Evolutionary conservation across 2,797 vertebrate genomes (phyloP).

Genomic region (Sylvilagus floridanus): DNA sequence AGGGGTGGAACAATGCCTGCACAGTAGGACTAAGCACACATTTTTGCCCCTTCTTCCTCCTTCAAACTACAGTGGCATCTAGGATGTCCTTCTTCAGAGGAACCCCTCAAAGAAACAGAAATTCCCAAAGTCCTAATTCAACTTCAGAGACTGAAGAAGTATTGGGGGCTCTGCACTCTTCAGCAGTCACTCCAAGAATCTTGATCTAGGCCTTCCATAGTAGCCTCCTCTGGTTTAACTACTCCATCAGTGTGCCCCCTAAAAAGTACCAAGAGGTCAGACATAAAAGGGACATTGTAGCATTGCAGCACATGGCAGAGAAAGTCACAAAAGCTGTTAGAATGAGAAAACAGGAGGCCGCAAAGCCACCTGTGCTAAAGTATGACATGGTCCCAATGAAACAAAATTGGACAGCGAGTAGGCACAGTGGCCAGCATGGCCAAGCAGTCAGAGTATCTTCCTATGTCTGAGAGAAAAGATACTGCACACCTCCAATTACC

Average conservation of each 20-base stretch:
- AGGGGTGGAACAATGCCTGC: neutral
- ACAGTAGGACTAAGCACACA: neutral
- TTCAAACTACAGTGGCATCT: neutral
- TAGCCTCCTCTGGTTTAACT: neutral
- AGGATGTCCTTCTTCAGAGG: neutral
- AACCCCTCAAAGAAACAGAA: neutral
- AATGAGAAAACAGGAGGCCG: neutral
- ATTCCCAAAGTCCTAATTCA: neutral
- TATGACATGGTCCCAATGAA: neutral
- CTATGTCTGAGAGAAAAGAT: neutral
- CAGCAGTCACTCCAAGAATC: neutral
- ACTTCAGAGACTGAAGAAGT: neutral
- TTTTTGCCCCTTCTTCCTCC: neutral
- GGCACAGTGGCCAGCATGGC: neutral
- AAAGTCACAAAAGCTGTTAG: neutral
- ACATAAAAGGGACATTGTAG: too few species aligned
- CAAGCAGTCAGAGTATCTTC: neutral
- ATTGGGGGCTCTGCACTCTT: neutral
- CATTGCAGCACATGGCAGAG: neutral
- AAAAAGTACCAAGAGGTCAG: neutral
- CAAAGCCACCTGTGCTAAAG: neutral
- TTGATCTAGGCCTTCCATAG: neutral
- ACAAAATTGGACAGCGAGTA: neutral
- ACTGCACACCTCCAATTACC: neutral
- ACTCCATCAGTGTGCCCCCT: neutral